phyloP scores from a whole-genome alignment of 2,113 vertebrate genomes.

The Cepphus grylle region DNA sequence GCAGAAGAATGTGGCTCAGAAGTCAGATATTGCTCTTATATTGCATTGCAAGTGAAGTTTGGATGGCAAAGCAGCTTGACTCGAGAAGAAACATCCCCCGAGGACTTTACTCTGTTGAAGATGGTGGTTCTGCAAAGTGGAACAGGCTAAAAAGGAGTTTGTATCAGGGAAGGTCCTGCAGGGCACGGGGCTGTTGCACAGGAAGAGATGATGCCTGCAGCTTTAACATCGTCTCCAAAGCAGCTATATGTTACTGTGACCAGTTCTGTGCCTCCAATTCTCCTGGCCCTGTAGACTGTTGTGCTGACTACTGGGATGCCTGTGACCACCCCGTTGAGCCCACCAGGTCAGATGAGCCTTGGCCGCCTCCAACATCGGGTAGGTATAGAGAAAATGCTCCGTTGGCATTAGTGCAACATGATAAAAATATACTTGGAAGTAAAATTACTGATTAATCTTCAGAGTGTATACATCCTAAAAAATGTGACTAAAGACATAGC shows the following conservation, averaged over 20 bases:
- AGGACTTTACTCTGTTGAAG: conserved; percentile 20
- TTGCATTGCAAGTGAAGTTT: conserved; percentile 49
- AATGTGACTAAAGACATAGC: background rate
- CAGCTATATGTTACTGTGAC: conserved; percentile 77
- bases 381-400: background rate
- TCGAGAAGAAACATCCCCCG: background rate
- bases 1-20: conserved; percentile 53
- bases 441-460: background rate
- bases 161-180: conserved; percentile 66
- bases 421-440: background rate
- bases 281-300: conserved; percentile 70
- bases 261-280: conserved; percentile 62
- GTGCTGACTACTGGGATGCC: conserved; percentile 73
- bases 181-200: conserved; percentile 68
- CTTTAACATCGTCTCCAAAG: conserved; percentile 54
- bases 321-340: background rate
- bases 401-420: background rate
- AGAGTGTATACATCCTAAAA: background rate
- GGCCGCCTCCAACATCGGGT: conserved; percentile 42
- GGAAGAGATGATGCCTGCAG: conserved; percentile 74
- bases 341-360: conserved; percentile 3
- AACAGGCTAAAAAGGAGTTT: conserved; percentile 60
- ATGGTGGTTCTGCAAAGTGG: background rate
- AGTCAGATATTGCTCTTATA: conserved; percentile 56
- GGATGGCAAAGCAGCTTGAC: background rate